Base-by-base conservation (phyloP, 1,140 invertebrate species). In the Charaxes varanes region DNA sequence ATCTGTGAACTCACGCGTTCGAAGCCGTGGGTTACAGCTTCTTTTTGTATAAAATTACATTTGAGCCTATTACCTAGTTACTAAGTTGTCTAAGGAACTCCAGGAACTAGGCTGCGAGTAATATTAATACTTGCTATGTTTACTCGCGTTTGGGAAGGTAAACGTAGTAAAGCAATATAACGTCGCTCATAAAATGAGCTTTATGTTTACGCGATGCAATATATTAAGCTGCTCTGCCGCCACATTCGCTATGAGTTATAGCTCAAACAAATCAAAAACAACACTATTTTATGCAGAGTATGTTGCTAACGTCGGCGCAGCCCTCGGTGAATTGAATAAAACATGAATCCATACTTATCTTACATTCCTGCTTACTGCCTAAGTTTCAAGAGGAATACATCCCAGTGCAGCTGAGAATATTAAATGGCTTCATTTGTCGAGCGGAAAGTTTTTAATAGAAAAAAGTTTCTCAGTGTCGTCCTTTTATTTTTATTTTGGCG, bases 331-430 rank as follows among this genome's bases (percentile, higher is more conserved):
- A 34, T 35, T 47, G 37, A 40, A 47, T 47, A 47, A 47, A 41
- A 47, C 37, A 47, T 47, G 34, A 50, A 40, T 34, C 35, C 31
- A 4, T 44, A 35, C 47, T 50, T 50, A 34, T 40, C 36, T 40
- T 22, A 47, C 36, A 47, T 35, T 41, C 33, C 10, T 21, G 7
- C 33, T 47, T 34, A 43, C 21, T 42, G 17, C 16, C 26, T 40
- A 22, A 40, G 26, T 40, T 40, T 40, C 27, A 40, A 31, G 27
- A 11, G 26, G 33, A 21, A 31, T 36, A 22, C 16, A 35, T 7
- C 18, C 19, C 17, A 31, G 26, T 45, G 34, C 42, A 45, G 41
- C 33, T 30, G 26, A 8, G 18, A 13, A 35, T 37, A 13, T 22
- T 36, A 35, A 42, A 32, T 21, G 17, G 14, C 21, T 26, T 36